Percentiles rank a stretch among this genome's conserved stretches.
Evolutionary conservation across 2,888 invertebrate genomes (phyloP).

Genomic region (Diabrotica balteata): DNA sequence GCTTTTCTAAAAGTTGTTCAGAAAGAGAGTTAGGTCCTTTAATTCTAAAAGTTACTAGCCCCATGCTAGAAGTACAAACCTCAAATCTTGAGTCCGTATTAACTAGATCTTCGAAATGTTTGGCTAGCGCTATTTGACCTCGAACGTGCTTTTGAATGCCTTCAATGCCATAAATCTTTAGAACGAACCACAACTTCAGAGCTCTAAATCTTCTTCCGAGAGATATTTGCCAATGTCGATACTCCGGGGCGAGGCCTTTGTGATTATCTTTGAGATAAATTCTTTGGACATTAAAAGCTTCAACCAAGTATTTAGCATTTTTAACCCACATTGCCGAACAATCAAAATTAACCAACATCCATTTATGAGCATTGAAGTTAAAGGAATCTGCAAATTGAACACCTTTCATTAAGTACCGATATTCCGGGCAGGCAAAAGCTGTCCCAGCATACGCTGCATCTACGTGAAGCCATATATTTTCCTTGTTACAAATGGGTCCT

Average conservation of each 20-base stretch:
- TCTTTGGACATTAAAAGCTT: slow-evolving; percentile 91
- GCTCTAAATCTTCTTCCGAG: slow-evolving; percentile 89
- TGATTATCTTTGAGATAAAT: slow-evolving; percentile 86
- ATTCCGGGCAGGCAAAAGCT: slow-evolving; percentile 92
- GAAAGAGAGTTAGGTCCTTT: slow-evolving; percentile 77
- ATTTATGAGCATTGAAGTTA: slow-evolving; percentile 95
- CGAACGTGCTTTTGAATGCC: slow-evolving; percentile 82
- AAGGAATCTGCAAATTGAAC: slow-evolving; percentile 87
- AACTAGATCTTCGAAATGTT: slow-evolving; percentile 80
- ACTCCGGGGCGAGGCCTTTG: slow-evolving; percentile 68
- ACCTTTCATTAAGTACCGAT: slow-evolving; percentile 67
- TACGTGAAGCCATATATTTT: slow-evolving; percentile 89
- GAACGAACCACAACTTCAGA: slow-evolving; percentile 90
- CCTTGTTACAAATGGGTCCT: slow-evolving; percentile 79
- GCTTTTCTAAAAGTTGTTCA: slow-evolving; percentile 72
- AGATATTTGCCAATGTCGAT: slow-evolving; percentile 88
- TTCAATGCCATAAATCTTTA: slow-evolving; percentile 82
- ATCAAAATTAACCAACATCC: slow-evolving; percentile 94
- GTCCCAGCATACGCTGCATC: slow-evolving; percentile 97
- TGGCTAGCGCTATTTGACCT: slow-evolving; percentile 76
- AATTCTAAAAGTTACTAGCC: slow-evolving; percentile 89
- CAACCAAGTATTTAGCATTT: slow-evolving; percentile 80
- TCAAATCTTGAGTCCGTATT: slow-evolving; percentile 79
- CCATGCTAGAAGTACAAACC: slow-evolving; percentile 63
- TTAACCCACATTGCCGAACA: slow-evolving; percentile 94